phyloP scores from a whole-genome alignment of 2,113 vertebrate species.

The Laticauda laticaudata region DNA sequence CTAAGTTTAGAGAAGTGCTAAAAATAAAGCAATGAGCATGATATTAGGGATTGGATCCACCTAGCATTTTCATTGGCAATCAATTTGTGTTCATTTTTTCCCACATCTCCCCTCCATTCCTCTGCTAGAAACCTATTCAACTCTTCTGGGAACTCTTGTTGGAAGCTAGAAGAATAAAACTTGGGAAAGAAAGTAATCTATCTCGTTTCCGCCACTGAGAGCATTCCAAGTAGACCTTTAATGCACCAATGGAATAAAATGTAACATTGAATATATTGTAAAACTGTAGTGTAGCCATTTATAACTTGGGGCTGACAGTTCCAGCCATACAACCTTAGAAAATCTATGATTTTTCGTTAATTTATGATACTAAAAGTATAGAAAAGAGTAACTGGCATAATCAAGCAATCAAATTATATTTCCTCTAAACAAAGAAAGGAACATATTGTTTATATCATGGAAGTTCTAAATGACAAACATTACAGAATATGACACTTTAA shows the following conservation, averaged over 20 bases:
- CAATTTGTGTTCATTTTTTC: not conserved
- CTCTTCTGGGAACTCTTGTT: not conserved
- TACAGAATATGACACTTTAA: not conserved
- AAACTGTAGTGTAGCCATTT: not conserved
- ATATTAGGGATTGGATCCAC: not conserved
- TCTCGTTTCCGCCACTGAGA: not conserved
- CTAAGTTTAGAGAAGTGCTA: not conserved
- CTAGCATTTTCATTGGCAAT: not conserved
- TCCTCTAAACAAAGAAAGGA: not conserved
- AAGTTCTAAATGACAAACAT: not conserved
- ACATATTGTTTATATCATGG: not conserved
- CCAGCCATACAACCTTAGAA: not conserved
- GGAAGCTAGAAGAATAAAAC: not conserved
- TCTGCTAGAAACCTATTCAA: not conserved
- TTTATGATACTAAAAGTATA: not conserved
- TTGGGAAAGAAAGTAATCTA: not conserved
- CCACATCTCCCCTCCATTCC: not conserved
- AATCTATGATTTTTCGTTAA: not conserved
- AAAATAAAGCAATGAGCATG: not conserved
- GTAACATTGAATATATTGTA: not conserved
- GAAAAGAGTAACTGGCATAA: not conserved
- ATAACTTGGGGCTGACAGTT: not conserved
- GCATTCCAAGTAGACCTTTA: not conserved
- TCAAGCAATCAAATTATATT: not conserved
- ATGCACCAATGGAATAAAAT: not conserved